Percentiles rank a stretch among this genome's conserved stretches.
Conservation (phyloP, 2,888 invertebrate genomes). For the Nephrocerus scutellatus region DNA sequence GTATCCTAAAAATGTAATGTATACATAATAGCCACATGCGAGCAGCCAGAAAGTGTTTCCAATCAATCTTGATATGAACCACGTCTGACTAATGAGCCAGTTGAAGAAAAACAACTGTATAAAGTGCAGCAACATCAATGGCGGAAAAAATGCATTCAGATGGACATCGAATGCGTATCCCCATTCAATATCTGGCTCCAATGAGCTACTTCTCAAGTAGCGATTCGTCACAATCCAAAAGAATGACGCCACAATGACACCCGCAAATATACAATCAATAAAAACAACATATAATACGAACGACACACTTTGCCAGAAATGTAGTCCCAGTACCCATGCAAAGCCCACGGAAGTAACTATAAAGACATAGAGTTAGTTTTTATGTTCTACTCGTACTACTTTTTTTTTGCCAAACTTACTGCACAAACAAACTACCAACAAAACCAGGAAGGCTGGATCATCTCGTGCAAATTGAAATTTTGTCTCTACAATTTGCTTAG, state of each 20-base stretch:
- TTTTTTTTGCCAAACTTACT: too few species aligned
- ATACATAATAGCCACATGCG: conserved; percentile 85
- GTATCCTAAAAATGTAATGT: conserved; percentile 96
- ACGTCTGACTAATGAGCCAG: conserved; percentile 68
- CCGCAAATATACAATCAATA: conserved; percentile 88
- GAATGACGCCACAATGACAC: conserved; percentile 76
- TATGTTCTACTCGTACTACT: conserved; percentile 6
- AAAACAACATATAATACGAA: conserved; percentile 88
- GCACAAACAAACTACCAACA: conserved; percentile 77
- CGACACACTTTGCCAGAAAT: conserved; percentile 62
- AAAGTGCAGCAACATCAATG: conserved; percentile 86
- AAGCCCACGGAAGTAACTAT: conserved; percentile 86
- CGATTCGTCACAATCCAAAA: conserved; percentile 68
- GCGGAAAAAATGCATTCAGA: conserved; percentile 97
- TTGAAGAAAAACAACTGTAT: conserved; percentile 84
- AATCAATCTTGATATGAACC: conserved; percentile 73
- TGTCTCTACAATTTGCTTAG: conserved; percentile 75
- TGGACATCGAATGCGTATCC: conserved; percentile 98
- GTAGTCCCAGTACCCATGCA: conserved; percentile 68
- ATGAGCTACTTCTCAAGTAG: conserved; percentile 38
- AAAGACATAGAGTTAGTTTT: conserved; percentile 34
- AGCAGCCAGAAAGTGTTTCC: conserved; percentile 93
- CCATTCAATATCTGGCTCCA: conserved; percentile 75
- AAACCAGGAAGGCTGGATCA: conserved; percentile 95
- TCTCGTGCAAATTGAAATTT: conserved; percentile 98